phyloP scores from a whole-genome alignment of 1,140 invertebrate species.

The Trichomalopsis sarcophagae region DNA sequence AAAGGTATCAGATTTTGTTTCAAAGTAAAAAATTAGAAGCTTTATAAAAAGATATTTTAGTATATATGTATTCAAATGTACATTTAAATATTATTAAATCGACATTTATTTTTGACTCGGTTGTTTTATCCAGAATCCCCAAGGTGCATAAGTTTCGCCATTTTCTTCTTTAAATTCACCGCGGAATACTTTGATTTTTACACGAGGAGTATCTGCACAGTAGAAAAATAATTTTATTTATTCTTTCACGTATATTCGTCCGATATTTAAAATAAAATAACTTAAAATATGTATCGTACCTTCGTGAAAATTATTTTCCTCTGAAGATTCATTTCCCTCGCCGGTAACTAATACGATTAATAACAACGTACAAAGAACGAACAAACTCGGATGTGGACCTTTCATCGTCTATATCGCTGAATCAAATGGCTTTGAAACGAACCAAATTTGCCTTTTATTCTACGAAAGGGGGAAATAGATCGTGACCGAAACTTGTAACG shows the following conservation, averaged over 20 bases:
- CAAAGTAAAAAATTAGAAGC: too few relatives aligned
- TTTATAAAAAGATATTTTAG: background rate
- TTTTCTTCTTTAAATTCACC: slow-evolving; percentile 79
- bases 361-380: background rate
- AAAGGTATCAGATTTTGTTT: too few relatives aligned
- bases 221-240: background rate
- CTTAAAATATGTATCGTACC: background rate
- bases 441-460: slow-evolving; percentile 15
- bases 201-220: slow-evolving; percentile 73
- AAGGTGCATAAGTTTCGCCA: slow-evolving; percentile 78
- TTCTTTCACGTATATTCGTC: background rate
- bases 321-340: background rate
- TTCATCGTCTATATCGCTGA: slow-evolving; percentile 8
- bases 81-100: background rate
- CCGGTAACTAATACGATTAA: background rate
- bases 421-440: background rate
- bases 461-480: slow-evolving; percentile 8
- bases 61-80: background rate
- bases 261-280: background rate
- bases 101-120: slow-evolving; percentile 63
- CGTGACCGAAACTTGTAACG: slow-evolving; percentile 34
- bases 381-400: background rate
- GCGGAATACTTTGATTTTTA: slow-evolving; percentile 84
- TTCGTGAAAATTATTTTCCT: background rate
- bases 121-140: slow-evolving; percentile 85